Conservation (phyloP, 1,140 invertebrate species). For the Limonius californicus region DNA sequence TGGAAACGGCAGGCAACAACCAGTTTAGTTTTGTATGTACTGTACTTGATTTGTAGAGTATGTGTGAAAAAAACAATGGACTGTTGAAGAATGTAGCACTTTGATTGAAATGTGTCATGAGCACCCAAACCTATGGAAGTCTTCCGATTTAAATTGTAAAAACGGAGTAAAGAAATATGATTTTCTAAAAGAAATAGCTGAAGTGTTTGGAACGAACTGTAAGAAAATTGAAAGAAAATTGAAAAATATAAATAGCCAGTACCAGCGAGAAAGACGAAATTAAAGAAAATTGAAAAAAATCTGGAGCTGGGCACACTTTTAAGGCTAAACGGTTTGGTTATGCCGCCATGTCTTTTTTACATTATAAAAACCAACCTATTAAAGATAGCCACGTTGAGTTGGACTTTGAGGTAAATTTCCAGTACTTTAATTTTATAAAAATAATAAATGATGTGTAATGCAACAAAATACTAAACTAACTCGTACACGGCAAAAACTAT, state of each 20-base stretch:
- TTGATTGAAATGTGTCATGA: background rate
- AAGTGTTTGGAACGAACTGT: background rate
- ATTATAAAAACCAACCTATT: too few species aligned
- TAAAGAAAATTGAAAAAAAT: slow-evolving; percentile 19
- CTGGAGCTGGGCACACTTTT: slow-evolving; percentile 15
- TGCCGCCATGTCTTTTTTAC: too few species aligned
- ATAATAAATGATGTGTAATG: too few species aligned
- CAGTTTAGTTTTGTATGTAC: too few species aligned
- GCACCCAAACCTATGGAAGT: background rate
- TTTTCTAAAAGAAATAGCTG: background rate
- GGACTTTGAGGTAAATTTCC: too few species aligned
- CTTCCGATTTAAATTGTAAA: background rate
- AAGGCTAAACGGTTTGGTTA: slow-evolving; percentile 20
- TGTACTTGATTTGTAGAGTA: too few species aligned
- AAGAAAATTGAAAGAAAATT: background rate
- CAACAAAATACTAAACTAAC: too few species aligned
- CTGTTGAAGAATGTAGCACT: background rate
- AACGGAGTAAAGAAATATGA: background rate
- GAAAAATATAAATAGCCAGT: slow-evolving; percentile 17
- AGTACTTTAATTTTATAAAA: too few species aligned
- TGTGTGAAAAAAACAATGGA: background rate
- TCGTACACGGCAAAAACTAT: too few species aligned
- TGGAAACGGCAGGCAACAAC: too few species aligned
- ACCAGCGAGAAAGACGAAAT: slow-evolving; percentile 18
- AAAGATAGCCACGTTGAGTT: too few species aligned